phyloP scores from a whole-genome alignment of 2,888 invertebrate genomes.

The Proisotoma minuta region DNA sequence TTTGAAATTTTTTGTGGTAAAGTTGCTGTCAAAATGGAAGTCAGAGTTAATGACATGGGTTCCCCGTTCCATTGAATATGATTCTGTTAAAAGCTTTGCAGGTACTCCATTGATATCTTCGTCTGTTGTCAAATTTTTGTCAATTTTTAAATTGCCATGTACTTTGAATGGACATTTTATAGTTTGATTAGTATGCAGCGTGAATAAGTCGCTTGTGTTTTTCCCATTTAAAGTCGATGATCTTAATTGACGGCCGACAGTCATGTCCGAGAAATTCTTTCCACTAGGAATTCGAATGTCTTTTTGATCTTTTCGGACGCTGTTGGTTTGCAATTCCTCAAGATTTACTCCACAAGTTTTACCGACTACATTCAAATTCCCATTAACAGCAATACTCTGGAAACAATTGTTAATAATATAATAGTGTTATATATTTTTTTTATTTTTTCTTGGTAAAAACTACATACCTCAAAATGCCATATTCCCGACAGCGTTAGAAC shows the following conservation, averaged over 20 bases:
- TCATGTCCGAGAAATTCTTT: constrained; percentile 17
- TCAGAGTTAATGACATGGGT: neutral
- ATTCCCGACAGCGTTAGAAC: constrained; percentile 7
- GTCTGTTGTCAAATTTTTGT: constrained; percentile 11
- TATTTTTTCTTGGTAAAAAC: too few relatives aligned
- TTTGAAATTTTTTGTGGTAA: neutral
- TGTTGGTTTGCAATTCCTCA: constrained; percentile 19
- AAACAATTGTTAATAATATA: constrained; percentile 3
- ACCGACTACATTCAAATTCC: constrained; percentile 14
- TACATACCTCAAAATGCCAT: constrained; percentile 23
- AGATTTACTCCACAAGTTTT: constrained; percentile 34
- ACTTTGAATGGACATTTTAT: constrained; percentile 7
- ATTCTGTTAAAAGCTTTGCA: neutral
- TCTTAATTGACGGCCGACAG: constrained; percentile 10
- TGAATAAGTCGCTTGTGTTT: constrained; percentile 20
- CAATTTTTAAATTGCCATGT: neutral
- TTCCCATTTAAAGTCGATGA: constrained; percentile 19
- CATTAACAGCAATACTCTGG: constrained; percentile 15
- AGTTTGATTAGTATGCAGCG: constrained; percentile 17
- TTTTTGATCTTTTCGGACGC: constrained; percentile 20
- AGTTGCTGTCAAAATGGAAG: neutral
- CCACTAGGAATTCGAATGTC: constrained; percentile 19
- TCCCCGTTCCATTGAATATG: constrained; percentile 4
- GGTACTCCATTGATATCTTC: constrained; percentile 3
- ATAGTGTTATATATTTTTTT: too few relatives aligned